phyloP scores from a whole-genome alignment of 23 tunicate genomes.

The Aplidium turbinatum region DNA sequence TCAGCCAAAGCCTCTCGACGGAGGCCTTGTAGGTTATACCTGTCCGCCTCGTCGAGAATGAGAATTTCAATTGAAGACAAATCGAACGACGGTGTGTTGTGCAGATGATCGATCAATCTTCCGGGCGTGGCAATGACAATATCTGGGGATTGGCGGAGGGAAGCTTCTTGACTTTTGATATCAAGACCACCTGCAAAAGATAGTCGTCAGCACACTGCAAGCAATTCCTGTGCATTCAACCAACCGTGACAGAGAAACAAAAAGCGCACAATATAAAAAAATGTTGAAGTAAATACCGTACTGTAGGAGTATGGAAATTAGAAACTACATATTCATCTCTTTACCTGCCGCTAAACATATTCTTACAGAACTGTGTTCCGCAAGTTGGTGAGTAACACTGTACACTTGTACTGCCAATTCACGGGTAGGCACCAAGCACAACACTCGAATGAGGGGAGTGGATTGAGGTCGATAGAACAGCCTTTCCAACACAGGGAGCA shows the following conservation, averaged over 20 bases:
- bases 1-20: too few species aligned
- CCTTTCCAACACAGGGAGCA: constrained; percentile 91
- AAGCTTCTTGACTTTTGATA: constrained; percentile 80
- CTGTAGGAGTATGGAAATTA: too few species aligned
- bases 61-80: constrained; percentile 68
- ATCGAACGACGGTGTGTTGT: constrained; percentile 88
- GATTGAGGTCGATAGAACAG: constrained; percentile 58
- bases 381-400: constrained; percentile 75
- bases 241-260: too few species aligned
- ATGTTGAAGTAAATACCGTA: too few species aligned
- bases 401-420: constrained; percentile 91
- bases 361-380: constrained; percentile 59
- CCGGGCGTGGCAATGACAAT: constrained; percentile 95
- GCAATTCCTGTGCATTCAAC: too few species aligned
- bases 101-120: constrained; percentile 93
- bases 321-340: too few species aligned
- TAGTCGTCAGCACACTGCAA: too few species aligned
- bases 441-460: constrained; percentile 74
- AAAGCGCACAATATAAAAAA: too few species aligned
- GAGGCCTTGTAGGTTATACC: constrained; percentile 24
- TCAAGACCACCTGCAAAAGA: constrained; percentile 76
- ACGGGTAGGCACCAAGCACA: constrained; percentile 88
- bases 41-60: constrained; percentile 96
- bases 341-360: constrained; percentile 85
- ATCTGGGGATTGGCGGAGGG: constrained; percentile 83